Base-by-base conservation (phyloP, 2,113 vertebrate genomes). In the Clarias batrachus region DNA sequence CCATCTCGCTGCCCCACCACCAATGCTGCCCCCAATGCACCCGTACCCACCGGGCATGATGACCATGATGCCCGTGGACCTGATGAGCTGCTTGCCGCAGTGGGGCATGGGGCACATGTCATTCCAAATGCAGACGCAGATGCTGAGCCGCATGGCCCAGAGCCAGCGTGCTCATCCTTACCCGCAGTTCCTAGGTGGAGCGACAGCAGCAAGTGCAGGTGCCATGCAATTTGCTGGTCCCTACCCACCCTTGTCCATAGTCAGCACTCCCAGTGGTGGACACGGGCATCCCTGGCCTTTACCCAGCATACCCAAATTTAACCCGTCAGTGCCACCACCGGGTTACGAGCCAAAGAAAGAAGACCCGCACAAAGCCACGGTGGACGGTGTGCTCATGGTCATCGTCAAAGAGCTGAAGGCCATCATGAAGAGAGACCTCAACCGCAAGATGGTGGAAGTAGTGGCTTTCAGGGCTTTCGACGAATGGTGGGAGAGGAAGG, bases 81-180 rank as follows among this genome's bases (percentile, higher is more conserved):
- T 99, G 92, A 97, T 97, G 90, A 97, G 94, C 1, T 96, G 96
- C 87, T 59, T 98, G 89, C 95, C 97, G 82, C 97, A 99, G 91
- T 99, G 97, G 98, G 97, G 96, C 0, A 96, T 96, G 41, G 96
- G 97, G 90, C 97, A 97, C 2, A 99, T 99, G 97, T 99, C 98
- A 89, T 99, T 99, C 94, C 98, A 99, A 93, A 99, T 99, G 98
- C 98, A 99, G 91, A 98, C 98, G 0, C 98, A 99, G 95, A 97
- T 99, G 97, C 90, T 99, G 91, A 99, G 98, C 92, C 97, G 98
- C 60, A 97, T 99, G 92, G 97, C 98, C 91, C 98, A 99, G 78
- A 97, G 95, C 0, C 95, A 98, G 79, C 95, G 97, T 30, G 93
- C 95, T 0, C 98, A 96, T 88, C 94, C 93, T 12, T 99, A 97